A percentile compares a stretch with the other conserved stretches of the same genome.
Conservation (phyloP, 2,113 vertebrate species). For the Elephas maximus region DNA sequence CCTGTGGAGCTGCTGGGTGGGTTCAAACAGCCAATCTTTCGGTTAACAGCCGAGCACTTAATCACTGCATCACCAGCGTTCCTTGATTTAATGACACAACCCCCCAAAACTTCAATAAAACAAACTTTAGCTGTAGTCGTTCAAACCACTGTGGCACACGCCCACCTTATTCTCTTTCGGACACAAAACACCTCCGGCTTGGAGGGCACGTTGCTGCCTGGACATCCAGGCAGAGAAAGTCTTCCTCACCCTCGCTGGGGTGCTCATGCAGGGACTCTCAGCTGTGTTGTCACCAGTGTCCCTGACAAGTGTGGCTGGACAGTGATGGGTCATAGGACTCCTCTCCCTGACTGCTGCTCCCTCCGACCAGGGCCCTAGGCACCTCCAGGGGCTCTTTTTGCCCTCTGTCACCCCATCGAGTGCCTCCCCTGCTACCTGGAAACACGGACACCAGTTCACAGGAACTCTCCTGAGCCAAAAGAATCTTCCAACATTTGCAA, state of each 20-base stretch:
- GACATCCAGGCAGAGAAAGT: background rate
- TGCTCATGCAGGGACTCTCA: background rate
- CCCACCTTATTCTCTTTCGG: fast-evolving
- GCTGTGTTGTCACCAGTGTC: too few species aligned
- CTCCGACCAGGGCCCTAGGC: background rate
- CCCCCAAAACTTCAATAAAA: background rate
- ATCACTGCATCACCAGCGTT: too few species aligned
- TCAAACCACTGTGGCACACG: background rate
- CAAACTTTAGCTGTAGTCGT: background rate
- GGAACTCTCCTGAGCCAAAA: too few species aligned
- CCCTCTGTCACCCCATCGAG: background rate
- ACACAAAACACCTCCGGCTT: background rate
- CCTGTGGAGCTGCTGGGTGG: too few species aligned
- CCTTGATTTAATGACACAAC: background rate
- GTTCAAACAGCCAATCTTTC: too few species aligned
- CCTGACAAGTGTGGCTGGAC: background rate
- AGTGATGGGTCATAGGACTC: too few species aligned
- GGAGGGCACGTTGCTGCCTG: background rate
- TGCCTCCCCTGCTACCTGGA: background rate
- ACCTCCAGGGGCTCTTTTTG: too few species aligned
- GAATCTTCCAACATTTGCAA: too few species aligned
- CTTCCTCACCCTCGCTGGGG: background rate
- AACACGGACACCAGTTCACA: background rate
- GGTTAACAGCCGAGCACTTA: too few species aligned
- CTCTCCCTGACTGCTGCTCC: too few species aligned